Evolutionary conservation across 2,113 vertebrate genomes (phyloP).

Genomic region (Monopterus albus): DNA sequence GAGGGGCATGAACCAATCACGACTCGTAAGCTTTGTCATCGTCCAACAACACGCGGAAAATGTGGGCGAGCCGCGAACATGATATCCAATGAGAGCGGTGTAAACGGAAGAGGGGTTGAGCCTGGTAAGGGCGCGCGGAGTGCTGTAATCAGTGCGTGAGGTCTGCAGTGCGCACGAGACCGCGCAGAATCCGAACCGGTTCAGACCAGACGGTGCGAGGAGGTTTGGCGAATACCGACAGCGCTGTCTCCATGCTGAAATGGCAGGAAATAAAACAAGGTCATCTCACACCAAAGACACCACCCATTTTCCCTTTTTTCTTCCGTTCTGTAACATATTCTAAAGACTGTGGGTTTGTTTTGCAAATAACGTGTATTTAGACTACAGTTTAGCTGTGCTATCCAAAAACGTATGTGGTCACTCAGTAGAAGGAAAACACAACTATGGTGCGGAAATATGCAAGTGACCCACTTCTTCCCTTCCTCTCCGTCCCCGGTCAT

Average conservation of each 20-base stretch:
- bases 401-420: no score
- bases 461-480: constrained; percentile 58
- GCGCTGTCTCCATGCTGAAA: constrained; percentile 62
- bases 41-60: constrained; percentile 39
- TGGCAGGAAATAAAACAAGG: constrained; percentile 58
- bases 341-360: not conserved
- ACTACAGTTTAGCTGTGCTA: no score
- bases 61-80: constrained; percentile 13
- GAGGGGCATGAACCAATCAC: constrained; percentile 63
- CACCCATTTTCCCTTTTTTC: not conserved
- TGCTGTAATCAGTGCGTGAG: constrained; percentile 58
- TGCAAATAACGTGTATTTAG: no score
- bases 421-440: constrained; percentile 9
- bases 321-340: no score
- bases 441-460: constrained; percentile 27
- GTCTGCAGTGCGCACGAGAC: constrained; percentile 67
- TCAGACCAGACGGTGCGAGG: constrained; percentile 82
- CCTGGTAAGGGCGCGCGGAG: constrained; percentile 51
- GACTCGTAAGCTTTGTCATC: not conserved
- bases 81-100: constrained; percentile 59
- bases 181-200: constrained; percentile 83
- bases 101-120: not conserved
- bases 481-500: not conserved
- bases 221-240: constrained; percentile 67
- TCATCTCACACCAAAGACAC: not conserved